Percentiles rank a stretch among this genome's conserved stretches.
phyloP scores from a whole-genome alignment of 2,113 vertebrate genomes.

The Hemichromis elongatus region DNA sequence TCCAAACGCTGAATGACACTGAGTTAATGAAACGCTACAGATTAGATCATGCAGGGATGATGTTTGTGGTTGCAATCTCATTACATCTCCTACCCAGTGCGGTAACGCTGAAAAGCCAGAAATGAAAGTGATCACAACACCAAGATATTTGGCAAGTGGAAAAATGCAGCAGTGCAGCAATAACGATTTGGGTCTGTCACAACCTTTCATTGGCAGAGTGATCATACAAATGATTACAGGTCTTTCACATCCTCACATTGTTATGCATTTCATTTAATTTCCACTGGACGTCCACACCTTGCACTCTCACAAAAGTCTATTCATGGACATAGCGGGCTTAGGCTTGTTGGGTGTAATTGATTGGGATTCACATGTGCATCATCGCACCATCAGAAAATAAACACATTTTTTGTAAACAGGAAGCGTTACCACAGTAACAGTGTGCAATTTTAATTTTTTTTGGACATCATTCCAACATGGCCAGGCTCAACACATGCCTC shows the following conservation, averaged over 20 bases:
- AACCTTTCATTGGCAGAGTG: background rate
- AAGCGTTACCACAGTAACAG: background rate
- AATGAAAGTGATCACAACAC: constrained; percentile 5
- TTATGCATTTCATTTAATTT: background rate
- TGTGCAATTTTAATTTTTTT: no score
- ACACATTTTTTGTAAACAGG: background rate
- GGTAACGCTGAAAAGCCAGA: background rate
- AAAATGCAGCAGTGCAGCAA: background rate
- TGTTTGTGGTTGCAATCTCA: background rate
- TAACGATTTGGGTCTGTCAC: background rate
- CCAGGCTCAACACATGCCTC: background rate
- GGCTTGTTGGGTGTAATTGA: background rate
- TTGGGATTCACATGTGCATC: background rate
- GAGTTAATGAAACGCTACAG: background rate
- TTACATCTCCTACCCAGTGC: background rate
- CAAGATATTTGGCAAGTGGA: background rate
- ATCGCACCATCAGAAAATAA: background rate
- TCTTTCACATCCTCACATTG: background rate
- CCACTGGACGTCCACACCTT: background rate
- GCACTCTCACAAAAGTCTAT: background rate
- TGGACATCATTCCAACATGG: background rate
- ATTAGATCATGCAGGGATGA: background rate
- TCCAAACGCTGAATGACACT: background rate
- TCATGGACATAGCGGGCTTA: background rate
- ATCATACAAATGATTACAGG: background rate